These are phyloP conservation scores for Capricornis sumatraensis DNA, from an alignment of 2,113 vertebrate species.

Conservation along the genomic window DNA sequence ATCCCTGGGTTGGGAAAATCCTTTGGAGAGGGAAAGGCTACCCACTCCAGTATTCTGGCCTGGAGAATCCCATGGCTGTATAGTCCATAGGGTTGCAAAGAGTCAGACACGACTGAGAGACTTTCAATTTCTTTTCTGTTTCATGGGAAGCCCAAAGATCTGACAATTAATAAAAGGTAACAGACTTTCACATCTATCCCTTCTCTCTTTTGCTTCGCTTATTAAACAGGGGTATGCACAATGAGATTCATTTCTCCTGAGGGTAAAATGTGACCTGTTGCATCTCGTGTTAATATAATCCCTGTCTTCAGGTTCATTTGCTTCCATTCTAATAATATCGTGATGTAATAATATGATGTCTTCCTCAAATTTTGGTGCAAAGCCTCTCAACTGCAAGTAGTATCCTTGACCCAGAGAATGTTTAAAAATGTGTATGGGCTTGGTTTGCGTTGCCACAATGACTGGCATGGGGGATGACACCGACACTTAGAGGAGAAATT, in stretches of 20 bases:
- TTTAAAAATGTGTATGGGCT: not conserved
- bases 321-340: not conserved
- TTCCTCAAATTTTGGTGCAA: not conserved
- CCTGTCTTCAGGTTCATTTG: not conserved
- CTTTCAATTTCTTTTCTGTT: not conserved
- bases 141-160: not conserved
- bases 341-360: not conserved
- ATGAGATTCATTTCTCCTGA: not conserved
- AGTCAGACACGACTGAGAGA: fast-evolving
- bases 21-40: not conserved
- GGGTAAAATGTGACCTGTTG: not conserved
- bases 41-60: not conserved
- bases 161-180: not conserved
- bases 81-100: not conserved
- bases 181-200: not conserved
- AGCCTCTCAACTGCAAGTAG: not conserved
- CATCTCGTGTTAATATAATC: not conserved
- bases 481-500: not conserved
- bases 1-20: not conserved
- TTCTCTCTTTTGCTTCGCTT: not conserved
- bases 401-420: not conserved
- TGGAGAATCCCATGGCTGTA: not conserved
- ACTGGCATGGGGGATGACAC: not conserved
- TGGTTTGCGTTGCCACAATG: not conserved
- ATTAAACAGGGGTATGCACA: not conserved